Evolutionary conservation across 2,888 invertebrate species (phyloP), one percentile per base, ranked within the genome.

Genomic region (Tiphia femorata): DNA sequence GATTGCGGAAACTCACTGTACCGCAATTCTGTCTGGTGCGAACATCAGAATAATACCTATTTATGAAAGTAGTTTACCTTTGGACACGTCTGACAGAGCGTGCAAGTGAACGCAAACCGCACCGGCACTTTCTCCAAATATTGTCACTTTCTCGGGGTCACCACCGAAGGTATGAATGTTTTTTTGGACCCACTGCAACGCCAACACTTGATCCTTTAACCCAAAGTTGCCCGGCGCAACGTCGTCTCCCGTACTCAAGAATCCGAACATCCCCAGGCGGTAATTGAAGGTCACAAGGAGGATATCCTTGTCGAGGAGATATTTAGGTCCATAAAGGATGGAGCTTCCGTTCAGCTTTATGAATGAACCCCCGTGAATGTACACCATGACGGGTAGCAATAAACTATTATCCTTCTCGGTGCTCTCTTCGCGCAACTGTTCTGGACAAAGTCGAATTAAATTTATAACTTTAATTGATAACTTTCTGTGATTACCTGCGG

Each of bases 201-300:
- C 70, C 7, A 69, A 40, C 14, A 44, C 41, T 41, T 71, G 72
- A 65, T 72, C 72, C 49, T 70, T 72, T 6, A 70, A 58, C 20
- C 67, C 72, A 25, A 66, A 69, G 53, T 72, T 72, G 1, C 72
- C 72, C 0, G 69, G 56, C 3, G 67, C 62, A 8, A 12, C 38
- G 17, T 27, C 19, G 44, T 73, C 71, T 8, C 67, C 67, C 1
- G 72, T 73, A 43, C 67, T 69, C 27, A 69, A 49, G 44, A 70
- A 73, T 17, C 72, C 71, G 2, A 71, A 42, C 0, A 63, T 58
- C 33, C 67, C 64, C 1, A 73, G 52, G 10, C 73, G 67, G 56
- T 73, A 73, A 44, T 70, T 70, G 41, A 68, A 48, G 3, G 65
- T 48, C 6, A 72, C 70, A 5, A 72, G 27, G n/a, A 73, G 53